Percentiles rank a stretch among this genome's conserved stretches.
Conservation (phyloP, 2,888 invertebrate species). For the Tipula confusa region DNA sequence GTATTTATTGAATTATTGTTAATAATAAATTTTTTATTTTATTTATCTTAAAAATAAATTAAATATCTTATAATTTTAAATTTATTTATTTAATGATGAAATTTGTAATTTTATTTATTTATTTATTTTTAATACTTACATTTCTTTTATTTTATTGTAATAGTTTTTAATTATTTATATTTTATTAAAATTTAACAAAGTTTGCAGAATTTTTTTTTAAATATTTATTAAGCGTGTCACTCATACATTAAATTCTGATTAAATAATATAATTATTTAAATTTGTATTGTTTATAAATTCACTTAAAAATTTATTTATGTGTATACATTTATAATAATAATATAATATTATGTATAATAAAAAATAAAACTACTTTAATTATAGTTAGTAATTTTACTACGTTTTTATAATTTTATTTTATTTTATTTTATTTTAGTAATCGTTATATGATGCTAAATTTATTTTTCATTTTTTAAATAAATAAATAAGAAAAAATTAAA, state of each 20-base stretch:
- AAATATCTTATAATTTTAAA: too few species aligned
- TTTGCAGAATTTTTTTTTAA: too few species aligned
- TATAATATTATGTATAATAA: background rate
- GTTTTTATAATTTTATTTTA: background rate
- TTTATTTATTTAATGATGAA: too few species aligned
- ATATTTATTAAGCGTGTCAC: too few species aligned
- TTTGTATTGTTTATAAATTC: background rate
- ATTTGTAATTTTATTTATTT: too few species aligned
- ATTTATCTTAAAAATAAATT: too few species aligned
- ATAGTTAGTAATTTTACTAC: slow-evolving; percentile 3
- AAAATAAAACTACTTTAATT: slow-evolving; percentile 7
- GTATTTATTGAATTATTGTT: too few species aligned
- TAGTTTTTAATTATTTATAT: background rate
- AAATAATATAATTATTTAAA: background rate
- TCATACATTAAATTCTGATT: too few species aligned
- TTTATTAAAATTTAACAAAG: too few species aligned
- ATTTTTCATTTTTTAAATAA: background rate
- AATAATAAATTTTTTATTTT: too few species aligned
- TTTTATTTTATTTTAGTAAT: background rate
- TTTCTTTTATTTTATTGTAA: too few species aligned
- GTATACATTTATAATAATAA: background rate
- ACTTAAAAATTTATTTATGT: background rate
- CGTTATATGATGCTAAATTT: background rate
- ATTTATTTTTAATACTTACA: too few species aligned
- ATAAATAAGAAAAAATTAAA: background rate